A percentile compares a stretch with the other conserved stretches of the same genome.
phyloP scores from a whole-genome alignment of 2,888 invertebrate species.

The Apomyelois bistriatella region DNA sequence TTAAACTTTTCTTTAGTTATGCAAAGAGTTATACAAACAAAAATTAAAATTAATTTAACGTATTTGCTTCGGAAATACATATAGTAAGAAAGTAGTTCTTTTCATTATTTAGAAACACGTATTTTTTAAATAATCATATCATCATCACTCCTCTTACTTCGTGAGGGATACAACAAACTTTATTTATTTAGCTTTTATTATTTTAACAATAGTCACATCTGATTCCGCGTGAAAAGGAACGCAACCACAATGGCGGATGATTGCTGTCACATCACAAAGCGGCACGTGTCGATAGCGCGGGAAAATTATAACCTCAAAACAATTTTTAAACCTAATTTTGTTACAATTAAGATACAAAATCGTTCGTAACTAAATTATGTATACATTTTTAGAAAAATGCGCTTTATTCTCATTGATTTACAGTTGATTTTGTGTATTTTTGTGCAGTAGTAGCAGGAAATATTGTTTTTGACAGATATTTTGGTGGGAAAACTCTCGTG shows the following conservation, averaged over 20 bases:
- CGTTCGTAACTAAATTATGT: neutral
- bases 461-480: conserved; percentile 21
- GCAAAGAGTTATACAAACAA: too few relatives aligned
- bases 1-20: too few relatives aligned
- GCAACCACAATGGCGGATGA: conserved; percentile 17
- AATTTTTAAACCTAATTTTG: neutral
- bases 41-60: too few relatives aligned
- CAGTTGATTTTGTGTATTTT: neutral
- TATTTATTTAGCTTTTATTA: conserved; percentile 8
- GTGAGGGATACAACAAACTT: neutral
- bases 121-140: conserved; percentile 5
- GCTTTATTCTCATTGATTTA: neutral
- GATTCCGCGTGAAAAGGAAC: conserved; percentile 15
- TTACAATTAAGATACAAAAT: neutral
- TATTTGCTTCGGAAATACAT: too few relatives aligned
- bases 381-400: neutral
- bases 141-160: conserved; percentile 11
- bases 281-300: conserved; percentile 16
- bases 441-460: neutral
- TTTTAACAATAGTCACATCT: conserved; percentile 8
- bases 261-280: conserved; percentile 10
- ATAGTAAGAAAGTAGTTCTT: too few relatives aligned
- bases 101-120: too few relatives aligned
- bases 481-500: conserved; percentile 16
- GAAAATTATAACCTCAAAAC: conserved; percentile 8